Evolutionary conservation across 2,113 vertebrate genomes (phyloP), one percentile per base, ranked within the genome.

Genomic region (Calyptomena viridis): DNA sequence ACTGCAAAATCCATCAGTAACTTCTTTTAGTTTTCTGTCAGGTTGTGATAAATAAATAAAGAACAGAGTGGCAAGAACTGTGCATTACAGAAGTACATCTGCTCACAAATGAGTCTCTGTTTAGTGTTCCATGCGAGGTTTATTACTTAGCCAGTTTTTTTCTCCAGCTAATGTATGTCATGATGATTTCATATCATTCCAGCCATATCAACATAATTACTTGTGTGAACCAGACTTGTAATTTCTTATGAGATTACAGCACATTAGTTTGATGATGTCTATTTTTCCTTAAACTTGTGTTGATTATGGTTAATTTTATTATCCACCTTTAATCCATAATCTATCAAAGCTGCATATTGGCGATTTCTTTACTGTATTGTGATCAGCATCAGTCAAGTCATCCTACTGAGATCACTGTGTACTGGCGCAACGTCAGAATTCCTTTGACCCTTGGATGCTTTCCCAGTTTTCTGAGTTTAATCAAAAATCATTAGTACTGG

Each of bases 281-380:
- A 42, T 94, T 96, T 96, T 96, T 82, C 68, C 86, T 84, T 90
- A 93, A 96, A 88, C 83, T 82, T 81, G 18, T 95, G 84, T 64
- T 90, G 55, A 82, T 49, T 88, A 77, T 52, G 44, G 69, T 63
- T 94, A 90, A 96, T 95, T 95, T 89, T 72, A 91, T 94, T 96
- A 95, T 22, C 72, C 37, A 40, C 16, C 31, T 90, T 88, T 92
- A 93, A 87, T 95, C 78, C 3, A 15, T 84, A 72, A 92, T 84
- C 75, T 84, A 78, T 84, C 88, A 79, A 64, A 89, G 40, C 37
- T 19, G 12, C 46, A 33, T 72, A 64, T 42, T 63, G 73, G 49
- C 3, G 5, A 77, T 94, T 94, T 86, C 68, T 92, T 93, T 90
- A 67, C 64, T 58, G 52, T 75, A 12, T 40, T 67, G 64, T 85